Percentiles rank a stretch among this genome's conserved stretches.
These are phyloP conservation scores for Pachyrhynchus sulphureomaculatus DNA, from an alignment of 1,140 invertebrate species.

Conservation along the genomic window DNA sequence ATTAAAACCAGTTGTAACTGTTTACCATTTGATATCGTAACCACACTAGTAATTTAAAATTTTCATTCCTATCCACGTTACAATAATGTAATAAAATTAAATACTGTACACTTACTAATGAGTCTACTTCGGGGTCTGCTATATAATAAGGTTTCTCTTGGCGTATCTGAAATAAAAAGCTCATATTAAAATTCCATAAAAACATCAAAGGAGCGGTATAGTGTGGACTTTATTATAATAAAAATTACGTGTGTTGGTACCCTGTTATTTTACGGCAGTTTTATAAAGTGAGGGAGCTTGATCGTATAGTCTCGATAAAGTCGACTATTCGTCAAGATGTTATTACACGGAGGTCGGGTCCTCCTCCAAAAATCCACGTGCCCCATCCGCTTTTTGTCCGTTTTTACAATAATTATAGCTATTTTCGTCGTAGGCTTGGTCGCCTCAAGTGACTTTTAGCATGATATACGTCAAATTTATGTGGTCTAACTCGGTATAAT, in stretches of 20 bases:
- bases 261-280: conserved; percentile 35
- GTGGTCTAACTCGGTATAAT: too few relatives aligned
- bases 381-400: conserved; percentile 43
- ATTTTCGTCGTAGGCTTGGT: conserved; percentile 31
- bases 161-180: conserved; percentile 84
- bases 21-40: too few relatives aligned
- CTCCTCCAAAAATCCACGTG: conserved; percentile 46
- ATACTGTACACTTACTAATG: conserved; percentile 83
- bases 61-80: too few relatives aligned
- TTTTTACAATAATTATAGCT: conserved; percentile 47
- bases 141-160: conserved; percentile 98
- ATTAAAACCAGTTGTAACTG: too few relatives aligned
- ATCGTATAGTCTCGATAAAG: conserved; percentile 42
- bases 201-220: conserved; percentile 1
- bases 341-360: conserved; percentile 45
- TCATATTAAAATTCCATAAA: conserved; percentile 9
- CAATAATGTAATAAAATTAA: too few relatives aligned
- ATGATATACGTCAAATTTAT: too few relatives aligned
- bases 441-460: conserved; percentile 9
- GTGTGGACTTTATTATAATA: conserved; percentile 26
- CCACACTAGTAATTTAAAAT: too few relatives aligned
- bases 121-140: conserved; percentile 96
- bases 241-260: conserved; percentile 25
- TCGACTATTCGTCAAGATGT: conserved; percentile 40
- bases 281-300: conserved; percentile 42